phyloP scores from a whole-genome alignment of 1,140 invertebrate genomes.

The Lasioglossum albipes region DNA sequence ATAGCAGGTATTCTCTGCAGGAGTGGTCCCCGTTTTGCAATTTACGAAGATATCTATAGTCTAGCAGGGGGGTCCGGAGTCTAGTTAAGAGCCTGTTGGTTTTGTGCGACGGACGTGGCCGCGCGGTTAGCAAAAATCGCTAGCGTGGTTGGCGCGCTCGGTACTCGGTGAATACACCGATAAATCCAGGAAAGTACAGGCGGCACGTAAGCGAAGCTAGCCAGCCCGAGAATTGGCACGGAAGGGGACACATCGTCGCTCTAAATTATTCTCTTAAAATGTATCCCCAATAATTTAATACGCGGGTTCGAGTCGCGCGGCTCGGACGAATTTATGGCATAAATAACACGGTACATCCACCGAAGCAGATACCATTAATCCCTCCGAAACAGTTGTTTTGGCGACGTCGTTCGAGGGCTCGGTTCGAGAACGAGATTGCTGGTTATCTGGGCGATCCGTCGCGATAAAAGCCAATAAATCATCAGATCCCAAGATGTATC shows the following conservation, averaged over 20 bases:
- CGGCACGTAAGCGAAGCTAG: neutral
- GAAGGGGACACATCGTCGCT: slow-evolving; percentile 24
- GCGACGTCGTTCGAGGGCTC: too few relatives aligned
- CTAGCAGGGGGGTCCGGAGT: too few relatives aligned
- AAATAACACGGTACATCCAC: slow-evolving; percentile 47
- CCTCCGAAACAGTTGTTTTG: neutral
- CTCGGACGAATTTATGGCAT: slow-evolving; percentile 40
- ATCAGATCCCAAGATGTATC: slow-evolving; percentile 21
- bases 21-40: too few relatives aligned
- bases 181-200: slow-evolving; percentile 10
- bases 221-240: slow-evolving; percentile 36
- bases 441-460: slow-evolving; percentile 21
- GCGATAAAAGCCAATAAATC: slow-evolving; percentile 40
- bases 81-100: too few relatives aligned
- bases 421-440: too few relatives aligned
- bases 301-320: neutral
- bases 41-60: too few relatives aligned
- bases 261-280: slow-evolving; percentile 45
- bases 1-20: too few relatives aligned
- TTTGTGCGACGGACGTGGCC: too few relatives aligned
- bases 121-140: too few relatives aligned
- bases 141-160: too few relatives aligned
- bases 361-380: slow-evolving; percentile 37
- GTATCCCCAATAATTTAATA: slow-evolving; percentile 46
- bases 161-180: slow-evolving; percentile 1